Base-by-base conservation (phyloP, 2,797 vertebrate species). In the Ambastaia sidthimunki region DNA sequence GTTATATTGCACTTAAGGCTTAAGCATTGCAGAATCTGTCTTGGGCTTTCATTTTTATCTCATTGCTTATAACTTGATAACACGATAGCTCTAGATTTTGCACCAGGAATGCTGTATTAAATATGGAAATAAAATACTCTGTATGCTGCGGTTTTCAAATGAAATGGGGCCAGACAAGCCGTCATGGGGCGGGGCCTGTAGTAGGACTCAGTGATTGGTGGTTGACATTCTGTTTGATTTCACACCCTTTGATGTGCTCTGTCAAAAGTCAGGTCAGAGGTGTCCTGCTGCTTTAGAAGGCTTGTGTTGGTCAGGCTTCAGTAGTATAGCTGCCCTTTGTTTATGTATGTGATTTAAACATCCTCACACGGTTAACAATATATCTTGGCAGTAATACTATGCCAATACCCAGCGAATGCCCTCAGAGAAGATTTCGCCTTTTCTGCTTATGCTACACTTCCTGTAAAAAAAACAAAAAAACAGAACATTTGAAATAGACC, bases 211-310 rank as follows among this genome's bases (percentile, higher is more conserved):
- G 21, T 66, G 28, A 69, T 47, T 50, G 21, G 65, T 44, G 2
- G 47, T 57, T 73, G 60, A 47, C 62, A 60, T 76, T 76, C 41
- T 76, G 62, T 82, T 80, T 79, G 62, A 82, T 73, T 80, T 80
- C 69, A 60, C 83, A 44, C 70, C 65, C 48, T 52, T 16, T 55
- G 66, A 82, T 78, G 54, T 82, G 77, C 13, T 13, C 71, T 50
- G 76, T 69, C 37, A 78, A 52, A 54, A 73, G 71, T 82, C 28
- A 86, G 76, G 70, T 60, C 77, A 41, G 59, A 41, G 21, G 44
- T 15, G 48, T 54, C 78, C 34, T 67, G 70, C 70, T 62, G 59
- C 54, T 63, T 78, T 3, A n/a, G 50, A 63, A 15, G 12, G 37
- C 59, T 23, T 34, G 48, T 34, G 74, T 48, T 37, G 66, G 48